Base-by-base conservation (phyloP, 2,797 vertebrate species). In the Poecilia velifera region DNA sequence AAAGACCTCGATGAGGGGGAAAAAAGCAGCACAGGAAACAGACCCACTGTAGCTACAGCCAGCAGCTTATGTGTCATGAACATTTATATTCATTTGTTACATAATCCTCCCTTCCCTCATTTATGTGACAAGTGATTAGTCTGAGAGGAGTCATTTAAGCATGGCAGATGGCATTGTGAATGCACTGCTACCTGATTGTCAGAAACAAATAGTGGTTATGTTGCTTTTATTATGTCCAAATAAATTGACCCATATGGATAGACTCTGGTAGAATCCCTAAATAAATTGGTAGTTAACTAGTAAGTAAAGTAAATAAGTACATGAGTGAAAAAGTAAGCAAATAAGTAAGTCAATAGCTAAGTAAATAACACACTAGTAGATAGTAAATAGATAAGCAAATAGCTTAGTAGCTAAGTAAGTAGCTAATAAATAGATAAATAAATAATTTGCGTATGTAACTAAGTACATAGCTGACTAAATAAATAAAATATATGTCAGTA, bases 101-200 rank as follows among this genome's bases (percentile, higher is more conserved):
- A 80, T 86, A 90, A 90, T 79, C 83, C 70, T 46, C 76, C 76
- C 73, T 80, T 75, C 66, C 83, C 41, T 82, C 39, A 51, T 71
- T 85, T 83, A 85, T 92, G 83, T 90, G 82, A 88, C n/a, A 49
- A 86, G 87, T 84, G 90, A 89, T 90, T 90, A 85, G 83, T 89
- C 86, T 82, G 82, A 51, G 82, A 85, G 70, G 83, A 80, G 83
- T 77, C 88, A 79, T 92, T 93, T 86, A 84, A 91, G 77, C 79
- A 87, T 85, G 82, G 90, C 88, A 90, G 86, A 89, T 92, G 90
- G 89, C 45, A 59, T 89, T 86, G 90, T 86, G 80, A 90, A 84
- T 82, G 76, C 82, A 70, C 34, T 51, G 49, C 18, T 76, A 90
- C 84, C 89, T 92, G 87, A 85, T 62, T 88, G 80, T 55, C 82